Evolutionary conservation across 2,113 vertebrate species (phyloP).

Genomic region (Vidua macroura): DNA sequence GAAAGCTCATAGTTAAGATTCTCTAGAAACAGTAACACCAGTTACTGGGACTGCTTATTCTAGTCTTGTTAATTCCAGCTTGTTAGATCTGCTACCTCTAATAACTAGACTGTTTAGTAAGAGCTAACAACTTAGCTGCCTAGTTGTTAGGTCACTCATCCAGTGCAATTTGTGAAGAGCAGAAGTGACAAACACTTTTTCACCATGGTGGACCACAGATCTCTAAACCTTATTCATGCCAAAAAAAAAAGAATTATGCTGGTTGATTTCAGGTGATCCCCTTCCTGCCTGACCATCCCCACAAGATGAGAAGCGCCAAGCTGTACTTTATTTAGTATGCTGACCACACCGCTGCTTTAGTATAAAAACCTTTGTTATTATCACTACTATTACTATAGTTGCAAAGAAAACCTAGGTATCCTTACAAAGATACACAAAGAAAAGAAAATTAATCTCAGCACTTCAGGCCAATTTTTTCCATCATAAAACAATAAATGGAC

Average conservation of each 20-base stretch:
- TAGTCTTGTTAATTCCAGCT: neutral
- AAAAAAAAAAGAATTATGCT: neutral
- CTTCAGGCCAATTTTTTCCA: slow-evolving; percentile 12
- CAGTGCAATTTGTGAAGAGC: neutral
- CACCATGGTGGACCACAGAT: neutral
- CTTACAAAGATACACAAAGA: neutral
- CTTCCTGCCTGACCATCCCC: neutral
- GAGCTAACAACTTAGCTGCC: neutral
- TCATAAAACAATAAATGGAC: neutral
- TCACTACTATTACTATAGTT: neutral
- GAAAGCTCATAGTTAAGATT: neutral
- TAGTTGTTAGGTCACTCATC: neutral
- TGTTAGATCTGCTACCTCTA: neutral
- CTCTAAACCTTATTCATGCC: neutral
- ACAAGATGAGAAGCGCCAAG: neutral
- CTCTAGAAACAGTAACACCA: neutral
- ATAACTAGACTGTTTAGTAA: neutral
- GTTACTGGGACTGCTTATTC: neutral
- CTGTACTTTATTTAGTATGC: neutral
- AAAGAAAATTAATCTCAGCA: neutral
- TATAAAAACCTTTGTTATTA: neutral
- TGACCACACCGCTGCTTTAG: neutral
- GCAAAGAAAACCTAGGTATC: neutral
- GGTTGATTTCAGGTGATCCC: neutral
- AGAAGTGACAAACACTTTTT: neutral